Evolutionary conservation across 2,113 vertebrate genomes (phyloP).

Genomic region (Hippocampus zosterae): DNA sequence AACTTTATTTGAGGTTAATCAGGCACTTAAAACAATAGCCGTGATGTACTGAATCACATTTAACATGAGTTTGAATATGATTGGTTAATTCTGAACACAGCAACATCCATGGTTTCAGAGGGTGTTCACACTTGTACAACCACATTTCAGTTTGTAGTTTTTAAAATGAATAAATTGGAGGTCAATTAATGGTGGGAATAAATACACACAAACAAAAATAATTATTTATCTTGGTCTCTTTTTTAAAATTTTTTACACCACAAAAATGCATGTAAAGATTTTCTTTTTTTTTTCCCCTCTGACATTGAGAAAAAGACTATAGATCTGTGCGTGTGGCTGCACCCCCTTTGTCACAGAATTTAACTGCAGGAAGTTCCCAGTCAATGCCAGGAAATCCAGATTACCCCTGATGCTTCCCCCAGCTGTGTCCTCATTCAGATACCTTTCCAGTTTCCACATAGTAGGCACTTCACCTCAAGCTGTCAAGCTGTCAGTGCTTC

Average conservation of each 20-base stretch:
- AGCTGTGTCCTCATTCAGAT: slow-evolving; percentile 57
- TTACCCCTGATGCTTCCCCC: slow-evolving; percentile 47
- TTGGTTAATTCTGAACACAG: no score
- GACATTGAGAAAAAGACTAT: neutral
- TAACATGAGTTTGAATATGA: no score
- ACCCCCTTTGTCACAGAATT: slow-evolving; percentile 15
- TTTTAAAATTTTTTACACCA: neutral
- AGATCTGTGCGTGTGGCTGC: neutral
- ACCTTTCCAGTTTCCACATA: slow-evolving; percentile 23
- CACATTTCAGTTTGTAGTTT: no score
- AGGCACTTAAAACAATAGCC: no score
- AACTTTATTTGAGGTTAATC: no score
- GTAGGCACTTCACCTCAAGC: slow-evolving; percentile 47
- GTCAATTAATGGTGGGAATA: no score
- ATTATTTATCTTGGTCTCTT: neutral
- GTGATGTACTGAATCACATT: no score
- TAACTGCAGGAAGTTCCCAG: slow-evolving; percentile 32
- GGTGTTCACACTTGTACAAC: no score
- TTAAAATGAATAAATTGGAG: no score
- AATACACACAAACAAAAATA: no score
- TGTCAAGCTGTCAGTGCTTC: slow-evolving; percentile 6
- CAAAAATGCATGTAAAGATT: neutral
- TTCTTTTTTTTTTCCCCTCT: neutral
- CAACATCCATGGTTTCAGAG: no score
- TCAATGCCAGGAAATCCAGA: slow-evolving; percentile 49